Percentiles rank a stretch among this genome's conserved stretches.
Evolutionary conservation across 2,113 vertebrate genomes (phyloP).

Genomic region (Burhinus oedicnemus): DNA sequence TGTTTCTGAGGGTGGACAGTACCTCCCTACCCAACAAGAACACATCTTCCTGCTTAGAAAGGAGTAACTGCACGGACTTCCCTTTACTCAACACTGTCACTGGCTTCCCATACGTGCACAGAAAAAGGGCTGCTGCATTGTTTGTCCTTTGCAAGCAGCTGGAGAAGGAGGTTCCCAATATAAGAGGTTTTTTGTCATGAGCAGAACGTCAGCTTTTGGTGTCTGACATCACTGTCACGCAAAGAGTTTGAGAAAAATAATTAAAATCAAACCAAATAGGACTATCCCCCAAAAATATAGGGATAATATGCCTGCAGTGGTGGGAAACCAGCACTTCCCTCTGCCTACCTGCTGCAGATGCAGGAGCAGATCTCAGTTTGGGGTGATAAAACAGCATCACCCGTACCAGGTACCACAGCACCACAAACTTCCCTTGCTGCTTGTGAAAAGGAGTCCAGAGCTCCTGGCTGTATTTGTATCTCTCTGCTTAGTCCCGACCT

Average conservation of each 20-base stretch:
- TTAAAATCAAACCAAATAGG: background rate
- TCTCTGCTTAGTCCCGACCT: background rate
- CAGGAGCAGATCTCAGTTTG: background rate
- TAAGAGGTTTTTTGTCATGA: background rate
- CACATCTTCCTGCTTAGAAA: background rate
- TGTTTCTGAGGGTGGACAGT: background rate
- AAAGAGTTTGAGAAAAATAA: rapidly evolving
- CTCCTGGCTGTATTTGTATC: background rate
- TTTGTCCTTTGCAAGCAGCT: background rate
- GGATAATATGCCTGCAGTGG: rapidly evolving
- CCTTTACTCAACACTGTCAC: rapidly evolving
- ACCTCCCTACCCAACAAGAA: background rate
- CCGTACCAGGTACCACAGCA: background rate
- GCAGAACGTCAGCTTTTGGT: background rate
- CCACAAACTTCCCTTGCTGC: rapidly evolving
- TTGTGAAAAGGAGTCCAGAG: background rate
- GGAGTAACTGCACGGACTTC: background rate
- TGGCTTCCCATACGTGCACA: rapidly evolving
- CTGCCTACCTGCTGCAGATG: background rate
- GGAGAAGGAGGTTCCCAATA: background rate
- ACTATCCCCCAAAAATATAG: background rate
- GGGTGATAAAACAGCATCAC: background rate
- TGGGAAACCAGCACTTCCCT: background rate
- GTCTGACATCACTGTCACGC: background rate
- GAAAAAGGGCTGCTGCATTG: background rate